phyloP scores from a whole-genome alignment of 2,888 invertebrate species.

The Eubasilissa splendida region DNA sequence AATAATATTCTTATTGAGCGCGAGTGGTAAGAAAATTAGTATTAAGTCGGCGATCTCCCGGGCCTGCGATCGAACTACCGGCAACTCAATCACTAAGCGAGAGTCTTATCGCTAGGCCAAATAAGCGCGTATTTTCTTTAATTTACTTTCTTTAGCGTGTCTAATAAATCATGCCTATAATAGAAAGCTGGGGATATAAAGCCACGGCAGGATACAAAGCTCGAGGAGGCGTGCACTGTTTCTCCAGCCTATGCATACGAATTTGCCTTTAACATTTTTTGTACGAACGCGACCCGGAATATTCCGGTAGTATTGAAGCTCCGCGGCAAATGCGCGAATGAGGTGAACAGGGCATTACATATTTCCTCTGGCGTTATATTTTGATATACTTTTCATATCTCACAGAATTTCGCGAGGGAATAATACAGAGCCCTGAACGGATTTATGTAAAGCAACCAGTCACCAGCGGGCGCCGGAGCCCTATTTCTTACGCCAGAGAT shows the following conservation, averaged over 20 bases:
- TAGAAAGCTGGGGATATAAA: no score
- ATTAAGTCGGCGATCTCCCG: no score
- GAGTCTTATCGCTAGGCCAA: no score
- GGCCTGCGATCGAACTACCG: no score
- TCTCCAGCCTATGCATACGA: constrained; percentile 41
- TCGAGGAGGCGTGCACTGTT: background rate
- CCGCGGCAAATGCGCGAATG: constrained; percentile 33
- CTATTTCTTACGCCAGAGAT: constrained; percentile 11
- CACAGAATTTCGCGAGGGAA: constrained; percentile 45
- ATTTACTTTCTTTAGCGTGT: no score
- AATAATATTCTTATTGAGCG: no score
- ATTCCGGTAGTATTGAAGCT: constrained; percentile 4
- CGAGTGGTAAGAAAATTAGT: no score
- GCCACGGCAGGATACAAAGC: no score
- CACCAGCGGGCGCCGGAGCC: background rate
- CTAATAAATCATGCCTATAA: no score
- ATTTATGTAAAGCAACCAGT: constrained; percentile 51
- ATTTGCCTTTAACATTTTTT: constrained; percentile 37
- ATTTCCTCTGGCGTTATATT: constrained; percentile 35
- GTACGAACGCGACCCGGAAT: constrained; percentile 15
- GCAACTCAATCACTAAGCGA: no score
- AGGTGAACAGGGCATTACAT: constrained; percentile 41
- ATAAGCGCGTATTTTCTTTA: no score
- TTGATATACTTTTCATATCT: constrained; percentile 44
- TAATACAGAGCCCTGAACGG: constrained; percentile 46